Percentiles rank a stretch among this genome's conserved stretches.
Conservation (phyloP, 2,113 vertebrate species). For the Ivindomyrus marchei region DNA sequence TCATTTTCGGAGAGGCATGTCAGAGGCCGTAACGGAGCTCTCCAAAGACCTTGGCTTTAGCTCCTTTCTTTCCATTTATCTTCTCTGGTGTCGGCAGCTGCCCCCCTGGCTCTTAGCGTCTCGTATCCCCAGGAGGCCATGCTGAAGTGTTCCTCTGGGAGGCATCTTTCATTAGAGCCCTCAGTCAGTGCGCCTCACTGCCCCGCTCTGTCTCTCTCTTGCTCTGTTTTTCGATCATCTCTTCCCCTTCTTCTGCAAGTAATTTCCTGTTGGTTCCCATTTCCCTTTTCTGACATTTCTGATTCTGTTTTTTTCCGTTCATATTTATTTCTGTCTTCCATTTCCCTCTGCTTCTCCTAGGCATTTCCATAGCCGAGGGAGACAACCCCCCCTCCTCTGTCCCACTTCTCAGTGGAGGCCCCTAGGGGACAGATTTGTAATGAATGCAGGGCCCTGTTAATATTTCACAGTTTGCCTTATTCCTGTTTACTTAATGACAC, state of each 20-base stretch:
- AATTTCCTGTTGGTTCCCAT: neutral
- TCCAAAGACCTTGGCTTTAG: neutral
- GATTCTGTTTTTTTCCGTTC: conserved; percentile 34
- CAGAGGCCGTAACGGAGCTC: neutral
- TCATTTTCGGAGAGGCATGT: neutral
- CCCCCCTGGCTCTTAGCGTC: neutral
- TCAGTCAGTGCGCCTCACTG: conserved; percentile 34
- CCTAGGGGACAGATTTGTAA: conserved; percentile 42
- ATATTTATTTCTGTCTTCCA: conserved; percentile 22
- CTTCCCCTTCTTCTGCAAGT: neutral
- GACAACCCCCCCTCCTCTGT: conserved; percentile 25
- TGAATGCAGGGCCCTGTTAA: conserved; percentile 50
- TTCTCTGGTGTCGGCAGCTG: neutral
- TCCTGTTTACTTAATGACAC: conserved; percentile 58
- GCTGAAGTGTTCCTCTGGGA: conserved; percentile 49
- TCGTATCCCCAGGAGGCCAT: conserved; percentile 31
- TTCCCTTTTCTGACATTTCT: conserved; percentile 15
- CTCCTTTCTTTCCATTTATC: neutral
- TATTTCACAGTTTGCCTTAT: conserved; percentile 51
- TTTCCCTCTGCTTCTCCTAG: conserved; percentile 34
- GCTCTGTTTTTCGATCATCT: conserved; percentile 27
- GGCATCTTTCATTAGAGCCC: conserved; percentile 51
- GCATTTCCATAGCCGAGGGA: conserved; percentile 27
- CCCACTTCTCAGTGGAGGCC: conserved; percentile 44
- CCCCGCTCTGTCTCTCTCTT: neutral